Evolutionary conservation across 2,888 invertebrate genomes (phyloP).

Genomic region (Cosmopolites sordidus): DNA sequence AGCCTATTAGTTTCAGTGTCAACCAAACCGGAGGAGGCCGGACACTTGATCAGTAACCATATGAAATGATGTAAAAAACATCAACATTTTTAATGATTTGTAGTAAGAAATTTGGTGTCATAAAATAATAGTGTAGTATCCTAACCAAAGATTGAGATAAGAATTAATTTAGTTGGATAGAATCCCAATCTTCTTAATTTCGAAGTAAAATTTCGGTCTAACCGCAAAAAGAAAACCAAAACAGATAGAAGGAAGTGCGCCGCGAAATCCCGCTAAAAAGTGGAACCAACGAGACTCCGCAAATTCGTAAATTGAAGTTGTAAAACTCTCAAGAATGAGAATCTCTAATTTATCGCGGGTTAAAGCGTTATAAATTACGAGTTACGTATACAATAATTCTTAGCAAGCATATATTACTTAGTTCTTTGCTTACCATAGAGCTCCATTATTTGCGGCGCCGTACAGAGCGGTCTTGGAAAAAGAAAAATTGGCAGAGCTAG

Average conservation of each 20-base stretch:
- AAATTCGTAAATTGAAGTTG: slow-evolving; percentile 29
- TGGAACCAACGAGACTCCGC: slow-evolving; percentile 24
- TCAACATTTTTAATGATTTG: too few species aligned
- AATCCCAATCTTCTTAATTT: slow-evolving; percentile 28
- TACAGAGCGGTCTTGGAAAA: slow-evolving; percentile 17
- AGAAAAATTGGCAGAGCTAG: slow-evolving; percentile 27
- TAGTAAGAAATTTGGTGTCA: too few species aligned
- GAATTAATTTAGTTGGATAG: slow-evolving; percentile 27
- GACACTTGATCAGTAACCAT: too few species aligned
- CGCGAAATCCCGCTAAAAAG: slow-evolving; percentile 26
- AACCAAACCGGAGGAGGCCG: too few species aligned
- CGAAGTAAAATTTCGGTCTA: slow-evolving; percentile 27
- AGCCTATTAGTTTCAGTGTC: too few species aligned
- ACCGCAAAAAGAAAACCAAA: slow-evolving; percentile 23
- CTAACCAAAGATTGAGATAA: too few species aligned
- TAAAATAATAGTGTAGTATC: too few species aligned
- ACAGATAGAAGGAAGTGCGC: slow-evolving; percentile 24
- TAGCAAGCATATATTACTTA: slow-evolving; percentile 30
- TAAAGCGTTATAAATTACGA: slow-evolving; percentile 30
- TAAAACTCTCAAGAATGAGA: slow-evolving; percentile 30
- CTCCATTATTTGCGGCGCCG: slow-evolving; percentile 27
- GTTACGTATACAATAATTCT: slow-evolving; percentile 30
- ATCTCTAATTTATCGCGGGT: slow-evolving; percentile 29
- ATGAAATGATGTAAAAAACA: too few species aligned
- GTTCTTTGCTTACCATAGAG: slow-evolving; percentile 25